These are phyloP conservation scores for Rana temporaria DNA, from an alignment of 2,113 vertebrate species.

Conservation along the genomic window DNA sequence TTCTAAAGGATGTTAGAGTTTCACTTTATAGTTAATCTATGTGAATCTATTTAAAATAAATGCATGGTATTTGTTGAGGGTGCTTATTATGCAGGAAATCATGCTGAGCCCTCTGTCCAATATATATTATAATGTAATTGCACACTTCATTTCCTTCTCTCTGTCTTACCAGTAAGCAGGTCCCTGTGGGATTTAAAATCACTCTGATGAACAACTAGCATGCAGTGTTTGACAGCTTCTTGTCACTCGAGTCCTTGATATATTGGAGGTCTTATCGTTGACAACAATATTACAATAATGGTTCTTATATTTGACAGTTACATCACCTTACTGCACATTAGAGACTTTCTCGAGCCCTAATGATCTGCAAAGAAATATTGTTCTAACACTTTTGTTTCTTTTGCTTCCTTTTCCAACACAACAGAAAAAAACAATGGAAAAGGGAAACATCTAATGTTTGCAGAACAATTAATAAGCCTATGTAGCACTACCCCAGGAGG, in stretches of 20 bases:
- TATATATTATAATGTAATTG: constrained; percentile 21
- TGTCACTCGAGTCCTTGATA: constrained; percentile 17
- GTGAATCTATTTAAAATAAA: no score
- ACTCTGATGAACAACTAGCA: background rate
- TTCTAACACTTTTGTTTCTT: no score
- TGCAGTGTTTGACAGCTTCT: constrained; percentile 35
- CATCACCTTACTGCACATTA: background rate
- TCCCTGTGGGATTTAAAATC: constrained; percentile 12
- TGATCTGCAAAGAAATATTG: no score
- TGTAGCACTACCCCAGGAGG: no score
- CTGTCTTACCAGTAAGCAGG: constrained; percentile 15
- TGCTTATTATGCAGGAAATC: background rate
- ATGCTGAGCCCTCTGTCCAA: background rate
- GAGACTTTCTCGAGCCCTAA: background rate
- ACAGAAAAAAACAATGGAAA: no score
- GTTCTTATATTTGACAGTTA: constrained; percentile 9
- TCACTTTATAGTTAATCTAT: no score
- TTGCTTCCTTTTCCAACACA: no score
- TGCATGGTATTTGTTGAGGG: background rate
- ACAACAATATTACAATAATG: constrained; percentile 2
- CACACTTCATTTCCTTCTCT: constrained; percentile 9
- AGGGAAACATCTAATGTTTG: no score
- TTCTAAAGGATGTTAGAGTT: no score
- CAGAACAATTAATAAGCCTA: no score
- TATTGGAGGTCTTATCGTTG: constrained; percentile 26